Evolutionary conservation across 2,113 vertebrate species (phyloP).

Genomic region (Apodemus sylvaticus): DNA sequence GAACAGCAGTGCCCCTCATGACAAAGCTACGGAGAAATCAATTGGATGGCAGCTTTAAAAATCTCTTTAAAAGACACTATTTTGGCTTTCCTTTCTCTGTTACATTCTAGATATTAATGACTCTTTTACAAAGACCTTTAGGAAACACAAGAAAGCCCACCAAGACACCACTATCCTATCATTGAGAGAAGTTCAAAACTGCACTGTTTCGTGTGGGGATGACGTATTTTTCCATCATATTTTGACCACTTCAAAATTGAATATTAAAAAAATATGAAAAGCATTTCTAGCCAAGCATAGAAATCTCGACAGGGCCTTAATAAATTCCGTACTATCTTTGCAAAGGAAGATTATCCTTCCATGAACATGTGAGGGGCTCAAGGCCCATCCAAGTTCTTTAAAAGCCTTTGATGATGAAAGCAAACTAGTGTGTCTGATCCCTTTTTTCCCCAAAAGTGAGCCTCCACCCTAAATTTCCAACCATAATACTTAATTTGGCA

Average conservation of each 20-base stretch:
- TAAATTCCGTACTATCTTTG: neutral
- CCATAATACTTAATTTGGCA: conserved; percentile 72
- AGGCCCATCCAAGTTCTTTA: conserved; percentile 2
- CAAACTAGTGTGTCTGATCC: conserved; percentile 50
- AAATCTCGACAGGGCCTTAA: neutral
- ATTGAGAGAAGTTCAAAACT: conserved; percentile 1
- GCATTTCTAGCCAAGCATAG: neutral
- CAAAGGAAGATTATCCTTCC: conserved; percentile 1
- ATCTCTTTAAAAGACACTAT: conserved; percentile 17
- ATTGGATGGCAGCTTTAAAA: neutral
- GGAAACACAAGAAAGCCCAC: conserved; percentile 34
- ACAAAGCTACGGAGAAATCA: neutral
- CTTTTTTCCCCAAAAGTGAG: conserved; percentile 62
- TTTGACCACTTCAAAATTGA: conserved; percentile 48
- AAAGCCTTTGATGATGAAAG: conserved; percentile 70
- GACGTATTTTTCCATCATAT: conserved; percentile 46
- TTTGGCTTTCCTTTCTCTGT: conserved; percentile 37
- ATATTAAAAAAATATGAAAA: neutral
- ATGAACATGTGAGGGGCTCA: conserved; percentile 1
- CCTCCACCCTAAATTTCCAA: conserved; percentile 74
- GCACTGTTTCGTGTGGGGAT: neutral
- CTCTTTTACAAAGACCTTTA: conserved; percentile 37
- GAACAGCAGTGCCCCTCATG: neutral
- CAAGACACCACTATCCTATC: neutral
- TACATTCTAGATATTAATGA: conserved; percentile 39